Conservation (phyloP, 2,113 vertebrate genomes). For the Hucho hucho region DNA sequence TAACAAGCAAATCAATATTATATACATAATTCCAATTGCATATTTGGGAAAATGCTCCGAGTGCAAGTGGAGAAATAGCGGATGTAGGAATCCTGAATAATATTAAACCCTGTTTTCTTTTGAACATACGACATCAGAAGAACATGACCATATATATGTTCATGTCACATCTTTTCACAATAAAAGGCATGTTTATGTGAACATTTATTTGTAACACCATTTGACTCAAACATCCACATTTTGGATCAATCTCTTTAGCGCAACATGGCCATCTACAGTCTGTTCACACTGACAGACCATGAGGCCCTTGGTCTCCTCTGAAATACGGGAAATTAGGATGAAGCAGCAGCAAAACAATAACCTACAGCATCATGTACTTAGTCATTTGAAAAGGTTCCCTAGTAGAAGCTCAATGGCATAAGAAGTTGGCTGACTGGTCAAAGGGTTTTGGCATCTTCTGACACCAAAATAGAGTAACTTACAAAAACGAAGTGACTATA, state of each 20-base stretch:
- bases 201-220: no score
- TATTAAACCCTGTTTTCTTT: slow-evolving; percentile 3
- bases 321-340: neutral
- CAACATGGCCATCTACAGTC: no score
- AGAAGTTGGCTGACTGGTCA: slow-evolving; percentile 6
- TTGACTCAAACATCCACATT: no score
- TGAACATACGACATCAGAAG: neutral
- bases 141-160: neutral
- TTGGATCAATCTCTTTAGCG: no score
- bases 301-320: neutral
- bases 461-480: slow-evolving; percentile 4
- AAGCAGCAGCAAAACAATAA: slow-evolving; percentile 17
- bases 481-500: neutral
- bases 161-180: neutral
- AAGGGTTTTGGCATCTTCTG: neutral
- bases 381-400: neutral
- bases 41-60: no score
- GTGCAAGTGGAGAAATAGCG: no score
- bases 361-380: slow-evolving; percentile 10
- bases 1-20: no score
- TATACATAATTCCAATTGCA: no score
- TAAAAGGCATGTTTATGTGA: no score
- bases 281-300: neutral
- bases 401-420: slow-evolving; percentile 2
- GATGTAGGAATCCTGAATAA: neutral